phyloP scores from a whole-genome alignment of 2,888 invertebrate species.

The Spisula solida region DNA sequence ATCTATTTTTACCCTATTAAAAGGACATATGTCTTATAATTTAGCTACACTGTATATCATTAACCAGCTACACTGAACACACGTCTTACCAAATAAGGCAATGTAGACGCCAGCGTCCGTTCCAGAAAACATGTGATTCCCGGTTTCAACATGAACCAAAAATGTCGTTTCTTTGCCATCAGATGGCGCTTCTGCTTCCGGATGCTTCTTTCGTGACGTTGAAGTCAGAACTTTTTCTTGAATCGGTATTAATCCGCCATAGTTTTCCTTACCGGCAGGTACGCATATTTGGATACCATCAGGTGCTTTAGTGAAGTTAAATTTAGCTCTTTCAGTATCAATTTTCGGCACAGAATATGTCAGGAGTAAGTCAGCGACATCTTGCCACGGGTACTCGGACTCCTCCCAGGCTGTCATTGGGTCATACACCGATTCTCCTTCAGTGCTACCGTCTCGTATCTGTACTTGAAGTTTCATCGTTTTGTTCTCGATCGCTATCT shows the following conservation, averaged over 20 bases:
- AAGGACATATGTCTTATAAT: too few relatives aligned
- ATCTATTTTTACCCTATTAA: too few relatives aligned
- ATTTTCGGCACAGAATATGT: slow-evolving; percentile 65
- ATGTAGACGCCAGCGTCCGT: slow-evolving; percentile 70
- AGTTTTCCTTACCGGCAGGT: slow-evolving; percentile 48
- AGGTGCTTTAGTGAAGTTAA: slow-evolving; percentile 50
- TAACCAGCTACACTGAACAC: too few relatives aligned
- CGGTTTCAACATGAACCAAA: slow-evolving; percentile 68
- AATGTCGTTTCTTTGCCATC: slow-evolving; percentile 60
- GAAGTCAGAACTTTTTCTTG: slow-evolving; percentile 67
- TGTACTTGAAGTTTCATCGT: slow-evolving; percentile 65
- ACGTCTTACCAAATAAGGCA: slow-evolving; percentile 57
- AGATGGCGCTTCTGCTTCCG: slow-evolving; percentile 41
- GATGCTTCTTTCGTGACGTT: slow-evolving; percentile 49
- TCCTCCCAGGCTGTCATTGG: slow-evolving; percentile 62
- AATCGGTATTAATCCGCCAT: slow-evolving; percentile 58
- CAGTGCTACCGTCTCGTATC: slow-evolving; percentile 42
- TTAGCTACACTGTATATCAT: too few relatives aligned
- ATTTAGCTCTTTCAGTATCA: slow-evolving; percentile 57
- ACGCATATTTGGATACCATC: slow-evolving; percentile 45
- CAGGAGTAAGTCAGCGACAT: slow-evolving; percentile 52
- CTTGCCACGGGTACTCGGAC: slow-evolving; percentile 57
- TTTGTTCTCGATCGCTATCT: slow-evolving; percentile 46
- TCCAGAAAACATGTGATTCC: slow-evolving; percentile 66
- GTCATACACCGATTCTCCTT: slow-evolving; percentile 30